Base-by-base conservation (phyloP, 2,113 vertebrate genomes). In the Manacus vitellinus region DNA sequence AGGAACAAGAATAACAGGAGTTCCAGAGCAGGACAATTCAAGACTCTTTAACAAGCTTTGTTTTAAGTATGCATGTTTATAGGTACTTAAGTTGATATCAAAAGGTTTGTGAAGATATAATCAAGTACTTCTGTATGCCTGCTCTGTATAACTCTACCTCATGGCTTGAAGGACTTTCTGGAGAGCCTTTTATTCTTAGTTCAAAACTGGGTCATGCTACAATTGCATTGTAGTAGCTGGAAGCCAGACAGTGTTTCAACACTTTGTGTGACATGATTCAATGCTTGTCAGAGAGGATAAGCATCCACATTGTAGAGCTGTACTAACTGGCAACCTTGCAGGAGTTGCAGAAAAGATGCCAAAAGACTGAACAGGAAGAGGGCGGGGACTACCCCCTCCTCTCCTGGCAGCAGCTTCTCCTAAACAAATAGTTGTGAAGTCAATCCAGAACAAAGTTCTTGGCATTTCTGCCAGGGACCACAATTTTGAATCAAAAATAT, bases 191-290 rank as follows among this genome's bases (percentile, higher is more conserved):
- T 73, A 46, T 33, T 68, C 77, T 58, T 39, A 39, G 37, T 47
- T 94, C 59, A 81, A 78, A 94, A 84, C 28, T 52, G 56, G 92
- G 85, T 68, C 68, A 14, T 21, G 33, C 37, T 84, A 47, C 83
- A 54, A 84, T 61, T 59, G 72, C 41, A 65, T 17, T 94, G 75
- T 56, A 86, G 65, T 74, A 92, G 75, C 75, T 85, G 85, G 85
- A 93, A 96, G 75, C 76, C 82, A 93, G 72, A 33, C 59, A 72
- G 14, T 31, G 51, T 84, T 92, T 86, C 88, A 86, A 83, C 88
- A 85, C 59, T 88, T 75, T 41, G 55, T 80, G 79, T 78, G 75
- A 91, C 68, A 46, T 47, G 65, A 80, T 62, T 84, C 92, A 77
- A 52, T 61, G 75, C 65, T 86, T 93, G 79, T 81, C 88, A 89